Percentiles rank a stretch among this genome's conserved stretches.
phyloP scores from a whole-genome alignment of 2,797 vertebrate genomes.

The Gymnopithys bicolor region DNA sequence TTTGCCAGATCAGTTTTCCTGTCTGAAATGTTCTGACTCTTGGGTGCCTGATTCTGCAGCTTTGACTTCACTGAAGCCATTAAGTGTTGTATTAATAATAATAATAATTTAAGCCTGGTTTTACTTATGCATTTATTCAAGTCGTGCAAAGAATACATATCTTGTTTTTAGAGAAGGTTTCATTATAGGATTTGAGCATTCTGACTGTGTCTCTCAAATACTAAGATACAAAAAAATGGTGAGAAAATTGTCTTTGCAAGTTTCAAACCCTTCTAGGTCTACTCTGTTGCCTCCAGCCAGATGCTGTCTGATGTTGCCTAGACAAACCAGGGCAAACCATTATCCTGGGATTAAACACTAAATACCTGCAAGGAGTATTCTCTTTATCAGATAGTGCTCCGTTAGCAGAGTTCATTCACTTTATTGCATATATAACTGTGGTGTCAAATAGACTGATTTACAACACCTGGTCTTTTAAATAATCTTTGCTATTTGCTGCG shows the following conservation, averaged over 20 bases:
- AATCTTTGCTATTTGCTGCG: slow-evolving; percentile 67
- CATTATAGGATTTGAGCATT: not conserved
- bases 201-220: slow-evolving; percentile 47
- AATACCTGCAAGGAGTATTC: slow-evolving; percentile 66
- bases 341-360: slow-evolving; percentile 71
- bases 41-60: not conserved
- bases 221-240: not conserved
- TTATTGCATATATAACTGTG: slow-evolving; percentile 68
- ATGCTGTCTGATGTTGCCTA: slow-evolving; percentile 56
- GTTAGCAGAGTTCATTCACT: slow-evolving; percentile 63
- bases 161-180: not conserved
- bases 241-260: slow-evolving; percentile 10
- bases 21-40: not conserved
- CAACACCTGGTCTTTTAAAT: slow-evolving; percentile 69
- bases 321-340: slow-evolving; percentile 59
- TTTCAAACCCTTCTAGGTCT: slow-evolving; percentile 20
- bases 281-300: slow-evolving; percentile 45
- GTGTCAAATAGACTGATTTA: slow-evolving; percentile 70
- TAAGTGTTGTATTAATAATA: not conserved
- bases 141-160: not conserved
- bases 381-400: slow-evolving; percentile 57
- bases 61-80: not conserved
- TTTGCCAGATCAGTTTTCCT: not conserved
- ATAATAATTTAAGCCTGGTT: not conserved
- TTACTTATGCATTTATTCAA: not conserved